Conservation (phyloP, 2,888 invertebrate species). For the Andrena flavipes region DNA sequence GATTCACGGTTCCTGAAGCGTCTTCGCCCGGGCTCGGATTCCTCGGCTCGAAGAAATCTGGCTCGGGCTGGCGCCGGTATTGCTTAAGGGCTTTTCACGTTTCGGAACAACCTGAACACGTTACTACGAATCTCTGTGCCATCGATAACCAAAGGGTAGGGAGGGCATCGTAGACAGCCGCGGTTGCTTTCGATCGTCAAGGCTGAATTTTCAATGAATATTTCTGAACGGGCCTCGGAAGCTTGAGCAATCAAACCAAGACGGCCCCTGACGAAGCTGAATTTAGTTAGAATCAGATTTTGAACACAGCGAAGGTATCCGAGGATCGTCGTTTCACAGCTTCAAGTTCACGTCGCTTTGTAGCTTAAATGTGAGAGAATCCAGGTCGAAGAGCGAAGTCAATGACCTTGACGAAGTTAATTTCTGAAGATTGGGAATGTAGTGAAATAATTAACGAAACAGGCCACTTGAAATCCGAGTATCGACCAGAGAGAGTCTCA, state of each 20-base stretch:
- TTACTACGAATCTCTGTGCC: conserved; percentile 18
- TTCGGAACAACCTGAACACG: conserved; percentile 22
- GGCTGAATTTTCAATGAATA: conserved; percentile 27
- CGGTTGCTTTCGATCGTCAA: conserved; percentile 29
- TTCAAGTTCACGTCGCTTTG: background rate
- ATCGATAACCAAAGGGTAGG: conserved; percentile 15
- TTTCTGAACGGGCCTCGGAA: background rate
- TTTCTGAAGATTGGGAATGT: background rate
- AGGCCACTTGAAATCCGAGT: background rate
- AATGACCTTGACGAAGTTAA: background rate
- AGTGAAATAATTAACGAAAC: background rate
- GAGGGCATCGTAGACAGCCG: background rate
- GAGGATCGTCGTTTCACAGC: too few species aligned
- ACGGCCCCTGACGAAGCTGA: background rate
- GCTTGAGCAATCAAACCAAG: background rate
- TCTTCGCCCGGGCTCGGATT: conserved; percentile 35
- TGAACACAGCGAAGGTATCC: too few species aligned
- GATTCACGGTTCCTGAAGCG: conserved; percentile 42
- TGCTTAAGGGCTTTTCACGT: conserved; percentile 53
- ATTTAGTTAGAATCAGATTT: background rate
- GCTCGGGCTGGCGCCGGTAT: conserved; percentile 20
- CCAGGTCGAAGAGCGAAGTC: background rate
- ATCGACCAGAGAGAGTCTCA: background rate
- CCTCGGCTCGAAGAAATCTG: conserved; percentile 31
- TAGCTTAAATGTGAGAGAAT: background rate